Base-by-base conservation (phyloP, 2,888 invertebrate genomes). In the Fabriciana adippe region DNA sequence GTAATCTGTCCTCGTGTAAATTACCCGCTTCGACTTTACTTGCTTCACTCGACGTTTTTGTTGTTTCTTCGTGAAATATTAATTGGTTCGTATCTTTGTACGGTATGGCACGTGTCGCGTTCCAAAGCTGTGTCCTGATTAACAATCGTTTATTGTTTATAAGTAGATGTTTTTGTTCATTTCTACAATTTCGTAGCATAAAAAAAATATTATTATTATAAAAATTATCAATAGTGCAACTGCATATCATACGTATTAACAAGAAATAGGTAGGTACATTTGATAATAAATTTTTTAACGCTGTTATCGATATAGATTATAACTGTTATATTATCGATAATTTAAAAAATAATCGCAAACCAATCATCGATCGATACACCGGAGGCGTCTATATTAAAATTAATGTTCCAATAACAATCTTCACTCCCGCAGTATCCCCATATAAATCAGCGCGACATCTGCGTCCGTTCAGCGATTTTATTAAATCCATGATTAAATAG, bases 401-500 rank as follows among this genome's bases (percentile, higher is more conserved):
- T 64, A 68, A 66, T 61, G 63, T 69, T 53, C 64, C 63, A 69
- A 64, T 64, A 65, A 26, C 54, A 56, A 67, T 61, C 69, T 70
- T 69, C 64, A 57, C 47, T 48, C n/a, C 50, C 64, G 55, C 59
- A 64, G 64, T 61, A 73, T 69, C 64, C 68, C 56, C 67, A 76
- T 77, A 85, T 87, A 88, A 88, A 87, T 87, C 85, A 83, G 71
- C 75, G 76, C 73, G 72, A 62, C 74, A 73, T 75, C 74, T 74
- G 74, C 74, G 70, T 77, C 73, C 70, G 73, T 74, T 80, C 80
- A 81, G 83, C 80, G 81, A 79, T 86, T 87, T 87, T 88, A 90
- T 88, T 88, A 86, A 89, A 89, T 88, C 84, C 78, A 56, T 82
- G 85, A 85, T 86, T 84, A 87, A 88, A 87, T 82, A 82, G 79